Base-by-base conservation (phyloP, 2,113 vertebrate genomes). In the Mustela lutreola region DNA sequence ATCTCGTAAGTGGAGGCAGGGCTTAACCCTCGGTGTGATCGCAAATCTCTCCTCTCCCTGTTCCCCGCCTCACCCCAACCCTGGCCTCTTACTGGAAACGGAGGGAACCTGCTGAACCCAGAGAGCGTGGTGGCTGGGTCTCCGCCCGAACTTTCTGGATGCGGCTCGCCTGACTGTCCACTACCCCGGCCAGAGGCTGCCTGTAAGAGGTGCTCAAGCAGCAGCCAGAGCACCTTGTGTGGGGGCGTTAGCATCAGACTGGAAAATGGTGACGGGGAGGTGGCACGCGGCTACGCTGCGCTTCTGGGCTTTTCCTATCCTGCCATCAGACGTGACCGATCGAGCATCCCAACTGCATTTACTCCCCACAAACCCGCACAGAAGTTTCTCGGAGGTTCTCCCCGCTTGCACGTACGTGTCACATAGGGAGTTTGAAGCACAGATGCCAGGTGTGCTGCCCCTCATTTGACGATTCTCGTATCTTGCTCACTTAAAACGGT, bases 201-300 rank as follows among this genome's bases (percentile, higher is more conserved):
- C 58, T 48, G 33, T 53, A 33, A 5, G 76, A 33, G 18, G 45
- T 7, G 15, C n/a, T 76, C 15, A 22, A 10, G 76, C 19, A 65
- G 62, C 75, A 87, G 78, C 48, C 53, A 28, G 39, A 75, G 12
- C n/a, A 11, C 58, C 11, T 0, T 22, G 21, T 11, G 9, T 7
- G 15, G 14, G 21, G 53, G 63, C 1, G 2, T 56, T 31, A 31
- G 42, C 53, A 1, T 70, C 71, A 3, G 45, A 12, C 36, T 39
- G 53, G 58, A n/a, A 53, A 75, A 15, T 26, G 58, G 19, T 14
- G 21, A n/a, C 0, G 2, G 39, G 8, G 71, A 56, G 22, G 80
- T 5, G 19, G 36, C 63, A n/a, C 0, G 0, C 0, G 33, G 62
- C 42, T 2, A 6, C 5, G 11, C 18, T 10, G 4, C 0, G 22